A percentile compares a stretch with the other conserved stretches of the same genome.
Evolutionary conservation across 2,113 vertebrate genomes (phyloP).

Genomic region (Daboia siamensis): DNA sequence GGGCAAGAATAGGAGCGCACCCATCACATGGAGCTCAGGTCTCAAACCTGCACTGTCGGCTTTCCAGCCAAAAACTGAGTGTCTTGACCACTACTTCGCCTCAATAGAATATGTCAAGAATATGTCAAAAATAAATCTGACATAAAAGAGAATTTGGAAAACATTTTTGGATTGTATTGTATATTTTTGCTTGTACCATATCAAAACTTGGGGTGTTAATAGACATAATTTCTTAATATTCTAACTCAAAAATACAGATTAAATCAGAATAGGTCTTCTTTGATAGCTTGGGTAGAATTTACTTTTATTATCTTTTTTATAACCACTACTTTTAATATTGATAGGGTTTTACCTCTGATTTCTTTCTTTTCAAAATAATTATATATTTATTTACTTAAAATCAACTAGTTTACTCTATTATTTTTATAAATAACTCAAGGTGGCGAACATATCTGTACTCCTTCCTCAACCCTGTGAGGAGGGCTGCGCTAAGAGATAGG

Average conservation of each 20-base stretch:
- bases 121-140: too few relatives aligned
- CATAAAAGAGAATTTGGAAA: too few relatives aligned
- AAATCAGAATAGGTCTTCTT: not conserved
- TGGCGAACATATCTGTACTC: too few relatives aligned
- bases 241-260: not conserved
- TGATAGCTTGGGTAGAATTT: not conserved
- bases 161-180: not conserved
- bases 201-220: not conserved
- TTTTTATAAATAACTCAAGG: too few relatives aligned
- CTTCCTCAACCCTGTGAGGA: too few relatives aligned
- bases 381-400: not conserved
- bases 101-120: too few relatives aligned
- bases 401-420: not conserved
- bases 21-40: too few relatives aligned
- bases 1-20: too few relatives aligned
- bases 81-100: too few relatives aligned
- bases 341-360: not conserved
- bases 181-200: not conserved
- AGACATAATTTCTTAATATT: not conserved
- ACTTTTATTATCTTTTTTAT: not conserved
- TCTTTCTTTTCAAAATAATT: not conserved
- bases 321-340: not conserved
- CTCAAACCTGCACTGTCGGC: too few relatives aligned
- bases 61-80: too few relatives aligned
- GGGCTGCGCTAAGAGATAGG: too few relatives aligned